Conservation (phyloP, 2,113 vertebrate species). For the Coryphaenoides rupestris region DNA sequence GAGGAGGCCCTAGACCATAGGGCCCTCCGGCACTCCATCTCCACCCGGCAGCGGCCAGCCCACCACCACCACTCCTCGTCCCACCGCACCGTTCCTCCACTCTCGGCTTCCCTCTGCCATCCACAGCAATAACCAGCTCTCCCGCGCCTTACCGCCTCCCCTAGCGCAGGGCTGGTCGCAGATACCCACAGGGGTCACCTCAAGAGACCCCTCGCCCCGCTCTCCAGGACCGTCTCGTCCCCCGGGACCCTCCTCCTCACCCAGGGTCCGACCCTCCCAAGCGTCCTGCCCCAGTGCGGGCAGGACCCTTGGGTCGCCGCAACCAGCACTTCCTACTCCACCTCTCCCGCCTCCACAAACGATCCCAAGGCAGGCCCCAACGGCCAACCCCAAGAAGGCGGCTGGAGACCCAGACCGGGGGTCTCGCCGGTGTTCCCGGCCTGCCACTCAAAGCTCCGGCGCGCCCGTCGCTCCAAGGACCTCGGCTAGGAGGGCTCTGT, state of each 20-base stretch:
- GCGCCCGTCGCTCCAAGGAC: constrained; percentile 5
- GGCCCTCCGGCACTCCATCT: constrained; percentile 34
- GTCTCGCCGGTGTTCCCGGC: background rate
- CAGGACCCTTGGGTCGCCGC: constrained; percentile 8
- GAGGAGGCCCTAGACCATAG: constrained; percentile 75
- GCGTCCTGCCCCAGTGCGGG: constrained; percentile 1
- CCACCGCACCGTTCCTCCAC: constrained; percentile 39
- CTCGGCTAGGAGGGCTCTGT: constrained; percentile 41
- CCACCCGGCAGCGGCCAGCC: constrained; percentile 23
- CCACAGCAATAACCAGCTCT: constrained; percentile 42
- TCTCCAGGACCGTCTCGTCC: constrained; percentile 11
- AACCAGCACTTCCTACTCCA: constrained; percentile 7
- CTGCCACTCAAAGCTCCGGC: background rate
- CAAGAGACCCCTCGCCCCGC: constrained; percentile 6
- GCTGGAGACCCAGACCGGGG: constrained; percentile 5
- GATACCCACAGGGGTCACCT: constrained; percentile 12
- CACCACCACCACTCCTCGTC: background rate
- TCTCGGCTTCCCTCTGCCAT: constrained; percentile 20
- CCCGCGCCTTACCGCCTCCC: background rate
- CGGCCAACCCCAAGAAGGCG: background rate
- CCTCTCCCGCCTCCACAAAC: constrained; percentile 2
- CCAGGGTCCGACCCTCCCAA: constrained; percentile 14
- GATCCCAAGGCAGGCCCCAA: background rate
- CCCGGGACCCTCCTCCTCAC: background rate
- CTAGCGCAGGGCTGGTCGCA: constrained; percentile 20